A percentile compares a stretch with the other conserved stretches of the same genome.
phyloP scores from a whole-genome alignment of 2,888 invertebrate genomes.

The Xestia rhomboidea region DNA sequence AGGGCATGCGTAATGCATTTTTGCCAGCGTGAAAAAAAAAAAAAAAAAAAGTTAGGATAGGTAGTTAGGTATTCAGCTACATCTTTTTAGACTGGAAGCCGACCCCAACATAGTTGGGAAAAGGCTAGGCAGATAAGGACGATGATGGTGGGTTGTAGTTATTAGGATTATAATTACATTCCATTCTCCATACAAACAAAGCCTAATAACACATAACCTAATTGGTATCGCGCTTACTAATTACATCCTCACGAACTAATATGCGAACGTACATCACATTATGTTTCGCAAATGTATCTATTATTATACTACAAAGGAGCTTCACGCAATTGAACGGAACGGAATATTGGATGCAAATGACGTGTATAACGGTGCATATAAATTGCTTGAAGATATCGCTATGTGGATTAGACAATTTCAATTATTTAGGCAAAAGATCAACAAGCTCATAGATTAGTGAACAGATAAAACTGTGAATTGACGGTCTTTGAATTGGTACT shows the following conservation, averaged over 20 bases:
- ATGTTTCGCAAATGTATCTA: constrained; percentile 15
- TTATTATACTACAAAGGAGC: constrained; percentile 31
- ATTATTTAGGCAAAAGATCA: background rate
- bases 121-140: too few species aligned
- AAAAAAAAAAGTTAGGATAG: too few species aligned
- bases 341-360: constrained; percentile 21
- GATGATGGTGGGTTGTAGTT: too few species aligned
- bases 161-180: background rate
- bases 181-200: background rate
- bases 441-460: too few species aligned
- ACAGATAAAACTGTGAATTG: too few species aligned
- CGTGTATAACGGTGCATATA: background rate
- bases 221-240: constrained; percentile 24
- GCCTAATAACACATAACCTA: background rate
- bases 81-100: too few species aligned
- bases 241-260: constrained; percentile 30
- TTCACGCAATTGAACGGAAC: constrained; percentile 4
- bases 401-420: background rate
- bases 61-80: too few species aligned
- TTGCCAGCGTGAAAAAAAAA: too few species aligned
- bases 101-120: too few species aligned
- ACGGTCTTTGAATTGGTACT: too few species aligned
- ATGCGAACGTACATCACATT: background rate
- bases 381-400: constrained; percentile 11
- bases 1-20: too few species aligned